Evolutionary conservation across 92 coral and sea anemone species (phyloP).

Genomic region (Micromussa lordhowensis): DNA sequence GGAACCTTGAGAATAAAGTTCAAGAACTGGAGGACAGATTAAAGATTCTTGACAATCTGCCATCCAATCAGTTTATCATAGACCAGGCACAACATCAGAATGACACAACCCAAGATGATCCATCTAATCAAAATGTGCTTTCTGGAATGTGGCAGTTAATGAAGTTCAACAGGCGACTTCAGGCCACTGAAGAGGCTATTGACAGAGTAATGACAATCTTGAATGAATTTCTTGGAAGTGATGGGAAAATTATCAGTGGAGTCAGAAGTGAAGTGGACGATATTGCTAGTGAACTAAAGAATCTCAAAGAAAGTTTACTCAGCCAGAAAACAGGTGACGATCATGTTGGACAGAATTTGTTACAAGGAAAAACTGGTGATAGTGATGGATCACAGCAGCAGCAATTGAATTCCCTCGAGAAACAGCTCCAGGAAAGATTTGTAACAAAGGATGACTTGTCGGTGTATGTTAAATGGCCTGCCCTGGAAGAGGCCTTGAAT

Average conservation of each 20-base stretch:
- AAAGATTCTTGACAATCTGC: constrained; percentile 74
- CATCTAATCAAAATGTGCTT: constrained; percentile 57
- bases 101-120: not conserved
- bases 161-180: constrained; percentile 86
- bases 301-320: constrained; percentile 58
- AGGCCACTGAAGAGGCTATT: constrained; percentile 94
- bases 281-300: constrained; percentile 68
- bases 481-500: constrained; percentile 93
- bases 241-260: constrained; percentile 57
- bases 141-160: constrained; percentile 95
- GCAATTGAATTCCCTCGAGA: constrained; percentile 11
- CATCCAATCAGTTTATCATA: constrained; percentile 74
- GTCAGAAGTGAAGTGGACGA: constrained; percentile 67
- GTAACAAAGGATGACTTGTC: constrained; percentile 82
- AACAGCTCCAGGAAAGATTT: constrained; percentile 42
- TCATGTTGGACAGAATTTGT: constrained; percentile 1
- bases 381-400: not conserved
- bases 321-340: not conserved
- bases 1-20: constrained; percentile 74
- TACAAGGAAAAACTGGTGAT: not conserved
- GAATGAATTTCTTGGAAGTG: constrained; percentile 78
- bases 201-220: constrained; percentile 90
- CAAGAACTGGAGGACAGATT: constrained; percentile 81
- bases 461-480: constrained; percentile 94
- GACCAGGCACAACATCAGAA: constrained; percentile 70